Conservation (phyloP, 1,140 invertebrate genomes). For the Drosophila tsacasi region DNA sequence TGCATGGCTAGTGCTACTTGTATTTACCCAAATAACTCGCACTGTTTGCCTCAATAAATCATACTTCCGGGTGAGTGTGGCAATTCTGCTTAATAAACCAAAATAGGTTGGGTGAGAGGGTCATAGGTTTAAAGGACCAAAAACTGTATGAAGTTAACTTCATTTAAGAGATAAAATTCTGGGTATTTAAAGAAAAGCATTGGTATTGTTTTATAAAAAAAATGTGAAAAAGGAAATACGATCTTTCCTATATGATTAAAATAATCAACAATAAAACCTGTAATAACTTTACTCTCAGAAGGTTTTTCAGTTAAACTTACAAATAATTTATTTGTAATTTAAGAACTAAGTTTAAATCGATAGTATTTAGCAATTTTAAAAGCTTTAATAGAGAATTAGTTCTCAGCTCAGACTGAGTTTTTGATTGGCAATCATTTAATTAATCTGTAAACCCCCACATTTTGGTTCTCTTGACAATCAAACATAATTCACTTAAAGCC, state of each 20-base stretch:
- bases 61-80: conserved; percentile 5
- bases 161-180: background rate
- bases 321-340: background rate
- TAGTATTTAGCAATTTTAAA: background rate
- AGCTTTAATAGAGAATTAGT: no score
- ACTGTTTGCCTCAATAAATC: conserved; percentile 27
- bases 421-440: background rate
- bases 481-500: conserved; percentile 16
- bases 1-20: conserved; percentile 13
- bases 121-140: background rate
- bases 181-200: background rate
- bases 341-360: background rate
- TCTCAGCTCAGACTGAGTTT: background rate
- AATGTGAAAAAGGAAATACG: background rate
- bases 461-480: background rate
- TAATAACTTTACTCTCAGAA: background rate
- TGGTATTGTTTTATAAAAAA: background rate
- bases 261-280: background rate
- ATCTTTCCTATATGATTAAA: background rate
- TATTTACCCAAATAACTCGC: conserved; percentile 22
- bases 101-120: background rate
- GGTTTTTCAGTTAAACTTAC: background rate
- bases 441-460: background rate
- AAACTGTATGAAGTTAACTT: background rate
- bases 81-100: background rate